Base-by-base conservation (phyloP, 2,797 vertebrate genomes). In the Microctenopoma steveboyesi region DNA sequence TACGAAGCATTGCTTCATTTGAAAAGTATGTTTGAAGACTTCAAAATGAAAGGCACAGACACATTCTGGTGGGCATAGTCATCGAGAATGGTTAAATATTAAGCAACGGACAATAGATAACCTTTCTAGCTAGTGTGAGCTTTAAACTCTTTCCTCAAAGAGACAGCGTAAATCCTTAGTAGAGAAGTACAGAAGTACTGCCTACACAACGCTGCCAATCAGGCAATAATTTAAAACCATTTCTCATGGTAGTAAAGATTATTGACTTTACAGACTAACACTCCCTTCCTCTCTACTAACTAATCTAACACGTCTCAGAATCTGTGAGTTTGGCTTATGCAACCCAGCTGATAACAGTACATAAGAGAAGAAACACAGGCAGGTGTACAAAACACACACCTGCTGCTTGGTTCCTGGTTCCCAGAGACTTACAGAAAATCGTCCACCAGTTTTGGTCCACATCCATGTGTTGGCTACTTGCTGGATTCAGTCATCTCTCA, bases 311-410 rank as follows among this genome's bases (percentile, higher is more conserved):
- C 28, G 37, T 50, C 18, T 35, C 42, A 25, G 14, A 73, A 30
- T 10, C 40, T 62, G 33, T 6, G 9, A 5, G 14, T 28, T 14
- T 48, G 15, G 42, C 22, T 84, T 87, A 45, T 12, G 61, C 40
- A 89, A 88, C 56, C 7, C 7, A 33, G 61, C 65, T 71, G 88
- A 89, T 88, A 86, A 86, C 66, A 40, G 61, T n/a, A 2, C 18
- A 63, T 62, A 70, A 74, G 76, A 78, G 82, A 52, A 83, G 73
- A 82, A 55, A 76, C 22, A 5, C n/a, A 50, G 25, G 35, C 61
- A 46, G 57, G 51, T 33, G 65, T 78, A 71, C 51, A 54, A 71
- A 82, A 18, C 18, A 18, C 1, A 77, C 72, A 83, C 42, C 79
- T 87, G 82, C 53, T 30, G 57, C 2, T 14, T 0, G 7, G 25